Evolutionary conservation across 2,888 invertebrate genomes (phyloP).

Genomic region (Pharmacophagus antenor): DNA sequence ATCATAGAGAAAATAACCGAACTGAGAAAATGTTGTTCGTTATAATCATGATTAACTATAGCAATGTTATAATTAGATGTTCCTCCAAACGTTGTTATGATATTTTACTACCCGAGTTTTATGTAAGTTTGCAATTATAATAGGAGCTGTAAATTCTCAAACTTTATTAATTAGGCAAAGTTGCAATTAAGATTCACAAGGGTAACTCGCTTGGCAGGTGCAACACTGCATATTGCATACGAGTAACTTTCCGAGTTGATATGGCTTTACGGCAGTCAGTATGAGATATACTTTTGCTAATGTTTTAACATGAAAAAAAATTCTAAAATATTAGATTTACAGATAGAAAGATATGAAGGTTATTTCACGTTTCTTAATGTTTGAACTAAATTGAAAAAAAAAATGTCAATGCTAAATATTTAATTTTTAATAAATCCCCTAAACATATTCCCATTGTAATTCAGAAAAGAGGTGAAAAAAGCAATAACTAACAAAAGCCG

Average conservation of each 20-base stretch:
- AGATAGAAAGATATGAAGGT: too few species aligned
- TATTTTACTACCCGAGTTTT: too few species aligned
- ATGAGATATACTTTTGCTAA: background rate
- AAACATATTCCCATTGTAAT: too few species aligned
- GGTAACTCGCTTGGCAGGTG: conserved; percentile 14
- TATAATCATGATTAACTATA: too few species aligned
- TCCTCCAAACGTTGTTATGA: too few species aligned
- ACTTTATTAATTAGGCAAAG: conserved; percentile 21
- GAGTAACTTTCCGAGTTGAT: conserved; percentile 2
- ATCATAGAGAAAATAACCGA: too few species aligned
- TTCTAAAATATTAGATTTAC: background rate
- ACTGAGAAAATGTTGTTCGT: too few species aligned
- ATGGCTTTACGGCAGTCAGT: background rate
- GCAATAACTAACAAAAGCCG: conserved; percentile 26
- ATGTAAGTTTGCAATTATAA: background rate
- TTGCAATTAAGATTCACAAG: conserved; percentile 17
- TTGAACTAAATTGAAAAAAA: too few species aligned
- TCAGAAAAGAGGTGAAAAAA: conserved; percentile 21
- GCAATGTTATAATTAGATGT: too few species aligned
- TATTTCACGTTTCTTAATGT: too few species aligned
- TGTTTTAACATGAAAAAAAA: background rate
- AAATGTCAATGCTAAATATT: too few species aligned
- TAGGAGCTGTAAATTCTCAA: conserved; percentile 7
- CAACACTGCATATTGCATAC: conserved; percentile 7
- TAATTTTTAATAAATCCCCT: too few species aligned